Evolutionary conservation across 2,888 invertebrate genomes (phyloP).

Genomic region (Scotopteryx bipunctaria): DNA sequence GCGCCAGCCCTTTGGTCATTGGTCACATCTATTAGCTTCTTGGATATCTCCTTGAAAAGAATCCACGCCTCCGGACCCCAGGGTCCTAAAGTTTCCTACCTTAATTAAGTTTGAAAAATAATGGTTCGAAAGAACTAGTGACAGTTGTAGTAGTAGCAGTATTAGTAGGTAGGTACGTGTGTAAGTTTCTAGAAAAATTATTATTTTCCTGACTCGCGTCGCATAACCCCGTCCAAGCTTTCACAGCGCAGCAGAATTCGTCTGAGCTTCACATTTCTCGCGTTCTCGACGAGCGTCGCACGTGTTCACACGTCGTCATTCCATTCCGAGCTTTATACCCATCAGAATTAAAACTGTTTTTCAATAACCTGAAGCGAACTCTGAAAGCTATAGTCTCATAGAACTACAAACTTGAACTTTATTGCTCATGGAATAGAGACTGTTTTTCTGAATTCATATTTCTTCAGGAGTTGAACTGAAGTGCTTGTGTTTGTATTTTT

Average conservation of each 20-base stretch:
- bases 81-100: no score
- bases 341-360: background rate
- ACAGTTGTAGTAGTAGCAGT: no score
- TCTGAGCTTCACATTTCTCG: slow-evolving; percentile 22
- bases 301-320: slow-evolving; percentile 13
- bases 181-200: background rate
- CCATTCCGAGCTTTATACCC: slow-evolving; percentile 2
- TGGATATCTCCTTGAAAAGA: no score
- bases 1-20: no score
- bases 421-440: background rate
- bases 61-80: no score
- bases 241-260: slow-evolving; percentile 15
- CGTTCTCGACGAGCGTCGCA: slow-evolving; percentile 15
- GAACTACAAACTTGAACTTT: slow-evolving; percentile 14
- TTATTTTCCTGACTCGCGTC: background rate
- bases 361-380: background rate
- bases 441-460: background rate
- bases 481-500: slow-evolving; percentile 30
- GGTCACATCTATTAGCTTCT: no score
- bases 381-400: no score
- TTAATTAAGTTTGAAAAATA: no score
- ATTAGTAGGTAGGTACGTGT: no score
- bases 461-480: slow-evolving; percentile 6
- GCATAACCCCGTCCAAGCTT: slow-evolving; percentile 21
- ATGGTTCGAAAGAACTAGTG: no score